Conservation (phyloP, 2,113 vertebrate genomes). For the Lepisosteus osseus region DNA sequence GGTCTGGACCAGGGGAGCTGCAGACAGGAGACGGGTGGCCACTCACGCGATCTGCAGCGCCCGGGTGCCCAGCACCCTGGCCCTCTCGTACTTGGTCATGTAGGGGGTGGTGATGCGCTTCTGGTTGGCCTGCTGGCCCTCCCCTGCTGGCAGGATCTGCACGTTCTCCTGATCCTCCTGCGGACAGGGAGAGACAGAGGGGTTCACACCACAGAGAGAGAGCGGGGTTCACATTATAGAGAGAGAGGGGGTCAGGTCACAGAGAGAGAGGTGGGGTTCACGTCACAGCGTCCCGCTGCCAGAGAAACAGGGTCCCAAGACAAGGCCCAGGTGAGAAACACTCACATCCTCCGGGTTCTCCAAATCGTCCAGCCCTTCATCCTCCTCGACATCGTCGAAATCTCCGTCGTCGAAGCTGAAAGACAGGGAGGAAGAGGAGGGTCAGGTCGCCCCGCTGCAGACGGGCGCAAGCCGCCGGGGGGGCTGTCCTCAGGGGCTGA, state of each 20-base stretch:
- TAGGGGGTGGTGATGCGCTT: conserved; percentile 94
- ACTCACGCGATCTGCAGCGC: conserved; percentile 97
- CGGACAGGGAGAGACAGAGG: neutral
- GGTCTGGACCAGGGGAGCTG: neutral
- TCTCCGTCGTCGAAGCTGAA: conserved; percentile 91
- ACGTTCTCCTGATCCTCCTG: conserved; percentile 95
- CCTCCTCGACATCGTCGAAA: conserved; percentile 93
- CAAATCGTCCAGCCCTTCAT: conserved; percentile 91
- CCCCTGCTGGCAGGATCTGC: conserved; percentile 89
- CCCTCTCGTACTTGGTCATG: conserved; percentile 96
- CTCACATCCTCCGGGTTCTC: conserved; percentile 90
- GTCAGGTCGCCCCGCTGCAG: no score
- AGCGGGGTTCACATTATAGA: no score
- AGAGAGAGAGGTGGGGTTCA: neutral
- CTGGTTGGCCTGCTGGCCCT: conserved; percentile 87
- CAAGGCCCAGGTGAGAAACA: neutral
- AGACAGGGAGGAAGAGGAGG: neutral
- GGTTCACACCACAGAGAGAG: neutral
- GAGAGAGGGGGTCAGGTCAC: neutral
- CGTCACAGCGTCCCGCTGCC: neutral
- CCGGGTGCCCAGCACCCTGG: conserved; percentile 88
- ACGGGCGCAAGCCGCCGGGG: no score
- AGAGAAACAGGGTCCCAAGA: neutral
- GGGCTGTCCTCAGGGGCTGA: no score
- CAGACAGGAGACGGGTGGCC: neutral